Conservation (phyloP, 2,113 vertebrate species). For the Carassius auratus region DNA sequence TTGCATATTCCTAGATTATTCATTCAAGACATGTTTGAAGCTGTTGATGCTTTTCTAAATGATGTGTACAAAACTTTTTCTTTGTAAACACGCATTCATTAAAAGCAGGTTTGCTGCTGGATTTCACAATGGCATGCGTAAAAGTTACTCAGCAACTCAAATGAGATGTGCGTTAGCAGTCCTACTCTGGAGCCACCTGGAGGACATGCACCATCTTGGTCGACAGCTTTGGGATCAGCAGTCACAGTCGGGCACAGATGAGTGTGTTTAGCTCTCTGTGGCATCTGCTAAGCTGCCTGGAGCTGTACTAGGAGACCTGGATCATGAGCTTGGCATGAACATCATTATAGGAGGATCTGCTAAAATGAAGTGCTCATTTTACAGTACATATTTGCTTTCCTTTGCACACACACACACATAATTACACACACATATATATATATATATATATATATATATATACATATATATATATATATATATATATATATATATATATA, state of each 20-base stretch:
- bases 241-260: slow-evolving; percentile 7
- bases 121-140: background rate
- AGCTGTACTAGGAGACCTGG: slow-evolving; percentile 35
- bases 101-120: background rate
- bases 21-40: background rate
- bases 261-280: slow-evolving; percentile 37
- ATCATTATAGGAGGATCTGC: slow-evolving; percentile 32
- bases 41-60: background rate
- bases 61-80: background rate
- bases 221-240: slow-evolving; percentile 33
- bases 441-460: too few species aligned
- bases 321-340: slow-evolving; percentile 28
- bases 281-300: slow-evolving; percentile 45
- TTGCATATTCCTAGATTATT: background rate
- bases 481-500: too few species aligned
- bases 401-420: background rate
- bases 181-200: slow-evolving; percentile 56
- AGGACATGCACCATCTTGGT: slow-evolving; percentile 51
- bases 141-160: background rate
- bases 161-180: background rate
- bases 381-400: background rate
- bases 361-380: background rate
- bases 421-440: too few species aligned
- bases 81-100: background rate
- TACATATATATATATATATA: too few species aligned